Base-by-base conservation (phyloP, 1,140 invertebrate genomes). In the Drosophila sturtevanti region DNA sequence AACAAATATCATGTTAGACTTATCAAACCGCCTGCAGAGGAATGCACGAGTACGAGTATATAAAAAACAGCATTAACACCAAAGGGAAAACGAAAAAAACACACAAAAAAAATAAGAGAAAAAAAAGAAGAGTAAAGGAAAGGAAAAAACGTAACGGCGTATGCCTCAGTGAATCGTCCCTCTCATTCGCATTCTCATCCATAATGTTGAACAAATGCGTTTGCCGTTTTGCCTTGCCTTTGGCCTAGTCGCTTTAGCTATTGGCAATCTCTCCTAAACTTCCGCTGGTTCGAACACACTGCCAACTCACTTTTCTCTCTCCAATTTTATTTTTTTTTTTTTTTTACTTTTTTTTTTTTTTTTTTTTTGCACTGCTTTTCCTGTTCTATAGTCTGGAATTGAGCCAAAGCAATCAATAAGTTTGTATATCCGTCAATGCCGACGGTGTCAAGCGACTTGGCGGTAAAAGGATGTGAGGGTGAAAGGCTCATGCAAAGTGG, bases 211-310 rank as follows among this genome's bases (percentile, higher is more conserved):
- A 24, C 62, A 44, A 71, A 51, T 72, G 68, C 68, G 68, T 61
- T 71, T 35, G 54, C 54, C 52, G 41, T 52, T 52, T 35, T 67
- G 9, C 27, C 27, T 51, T 16, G 31, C 62, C 54, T 35, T 54
- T 63, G 41, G 37, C 52, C 35, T 60, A 72, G 59, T 76, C 63
- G 70, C 60, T 68, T 55, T 63, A 48, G 52, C 65, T 72, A 86
- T 82, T 79, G 79, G 77, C 82, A 86, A 87, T 86, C 82, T 86
- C 44, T 64, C 66, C 66, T 79, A 82, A 86, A 79, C 82, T 82
- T 86, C 75, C 82, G 75, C 82, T 68, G 70, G 56, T 62, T 62
- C 69, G 65, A 56, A 63, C 70, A 74, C 63, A 44, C 66, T 51
- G 63, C 59, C 70, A 68, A 38, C 37, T 3, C n/a, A 38, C 37